phyloP scores from a whole-genome alignment of 2,113 vertebrate species.

The Oncorhynchus gorbuscha region DNA sequence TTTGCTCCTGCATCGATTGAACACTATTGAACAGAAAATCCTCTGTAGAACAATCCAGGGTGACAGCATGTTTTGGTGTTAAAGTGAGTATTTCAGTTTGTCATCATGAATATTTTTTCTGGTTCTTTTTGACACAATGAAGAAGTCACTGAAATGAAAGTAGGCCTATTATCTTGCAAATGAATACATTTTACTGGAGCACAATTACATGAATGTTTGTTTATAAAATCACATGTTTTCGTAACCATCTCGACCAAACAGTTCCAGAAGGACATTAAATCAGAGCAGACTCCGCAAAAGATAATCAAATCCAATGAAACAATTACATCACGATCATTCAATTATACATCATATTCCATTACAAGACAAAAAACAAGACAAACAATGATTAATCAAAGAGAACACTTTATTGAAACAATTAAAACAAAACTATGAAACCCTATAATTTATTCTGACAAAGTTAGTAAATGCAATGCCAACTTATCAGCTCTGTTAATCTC shows the following conservation, averaged over 20 bases:
- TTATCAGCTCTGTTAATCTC: no score
- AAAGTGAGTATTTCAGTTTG: no score
- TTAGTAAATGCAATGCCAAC: no score
- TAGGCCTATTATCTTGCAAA: neutral
- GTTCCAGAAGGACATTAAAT: conserved; percentile 26
- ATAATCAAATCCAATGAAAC: conserved; percentile 49
- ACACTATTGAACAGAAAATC: no score
- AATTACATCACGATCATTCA: conserved; percentile 31
- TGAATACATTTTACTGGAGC: no score
- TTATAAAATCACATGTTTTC: neutral
- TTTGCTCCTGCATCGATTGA: no score
- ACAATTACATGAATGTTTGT: neutral
- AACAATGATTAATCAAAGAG: conserved; percentile 35
- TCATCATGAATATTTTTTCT: no score
- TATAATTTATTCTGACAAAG: neutral
- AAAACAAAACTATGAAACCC: conserved; percentile 23
- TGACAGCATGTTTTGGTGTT: no score
- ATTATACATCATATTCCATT: conserved; percentile 29
- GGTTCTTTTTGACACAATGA: no score
- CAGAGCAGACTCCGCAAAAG: conserved; percentile 30
- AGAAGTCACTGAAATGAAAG: no score
- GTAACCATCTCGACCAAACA: conserved; percentile 16
- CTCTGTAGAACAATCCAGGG: no score
- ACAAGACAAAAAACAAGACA: conserved; percentile 27
- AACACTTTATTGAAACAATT: conserved; percentile 42